Evolutionary conservation across 2,113 vertebrate species (phyloP), one percentile per base, ranked within the genome.

Genomic region (Pampusana beccarii): DNA sequence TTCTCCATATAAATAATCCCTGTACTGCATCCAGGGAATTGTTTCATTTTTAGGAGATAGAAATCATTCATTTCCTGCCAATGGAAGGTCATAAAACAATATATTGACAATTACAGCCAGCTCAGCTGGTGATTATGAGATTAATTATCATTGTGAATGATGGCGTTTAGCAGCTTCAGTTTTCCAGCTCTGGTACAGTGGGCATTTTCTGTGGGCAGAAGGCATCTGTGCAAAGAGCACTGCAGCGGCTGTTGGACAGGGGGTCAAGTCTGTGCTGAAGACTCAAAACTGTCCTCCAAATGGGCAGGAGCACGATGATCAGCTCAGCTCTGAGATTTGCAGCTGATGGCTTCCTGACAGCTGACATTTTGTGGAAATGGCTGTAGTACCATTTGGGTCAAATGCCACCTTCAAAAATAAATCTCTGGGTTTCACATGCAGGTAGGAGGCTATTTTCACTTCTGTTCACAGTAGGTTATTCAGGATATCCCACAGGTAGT

Each of bases 51-150:
- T 85, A 67, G 13, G 54, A 95, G 83, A 95, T 93, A 93, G 42
- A 91, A 96, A 94, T 95, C 44, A 95, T 93, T 96, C 56, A 91
- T 96, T 97, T 95, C 84, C 91, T 92, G 90, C 87, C 91, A 91
- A 83, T 84, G 50, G 46, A 95, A 96, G 44, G 67, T 91, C 80
- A 86, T 93, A 88, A 93, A 96, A 94, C 69, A 91, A 91, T 94
- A 92, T 91, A 93, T 89, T 95, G 86, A 93, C 71, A 94, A 87
- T 93, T 96, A 66, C 44, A 87, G 71, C 60, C 77, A 71, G 56
- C 50, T 95, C 86, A 97, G 91, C 50, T 93, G 40, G 71, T 95
- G 95, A 93, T 97, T 92, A 94, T 9, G 26, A 95, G 78, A 94
- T 94, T 95, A 97, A 93, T 91, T 96, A 90, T 81, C 86, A 57